Evolutionary conservation across 2,888 invertebrate species (phyloP).

Genomic region (Lasioglossum morio): DNA sequence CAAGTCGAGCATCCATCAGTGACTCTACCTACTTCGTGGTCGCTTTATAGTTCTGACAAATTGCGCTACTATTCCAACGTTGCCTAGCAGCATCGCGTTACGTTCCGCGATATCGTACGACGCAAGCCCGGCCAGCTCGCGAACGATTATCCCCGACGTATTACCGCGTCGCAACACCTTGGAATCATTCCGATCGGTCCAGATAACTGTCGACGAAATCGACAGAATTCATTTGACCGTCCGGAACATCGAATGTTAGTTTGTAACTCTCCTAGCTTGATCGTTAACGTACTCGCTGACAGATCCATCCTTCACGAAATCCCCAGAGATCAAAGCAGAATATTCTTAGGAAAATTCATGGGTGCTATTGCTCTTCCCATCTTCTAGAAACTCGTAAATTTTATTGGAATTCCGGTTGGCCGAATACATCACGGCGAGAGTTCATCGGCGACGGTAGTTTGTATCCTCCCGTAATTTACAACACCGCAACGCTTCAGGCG

Average conservation of each 20-base stretch:
- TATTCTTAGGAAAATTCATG: background rate
- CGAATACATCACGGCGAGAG: background rate
- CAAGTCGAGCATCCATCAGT: constrained; percentile 63
- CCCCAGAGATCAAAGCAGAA: background rate
- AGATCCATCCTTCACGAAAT: background rate
- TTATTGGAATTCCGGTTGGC: background rate
- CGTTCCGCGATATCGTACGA: constrained; percentile 31
- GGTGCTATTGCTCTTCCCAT: background rate
- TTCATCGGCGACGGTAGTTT: background rate
- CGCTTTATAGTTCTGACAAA: constrained; percentile 71
- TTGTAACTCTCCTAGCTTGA: background rate
- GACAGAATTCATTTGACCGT: constrained; percentile 37
- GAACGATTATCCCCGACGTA: constrained; percentile 63
- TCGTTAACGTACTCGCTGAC: background rate
- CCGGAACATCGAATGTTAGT: background rate
- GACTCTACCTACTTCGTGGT: constrained; percentile 62
- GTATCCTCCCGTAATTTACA: background rate
- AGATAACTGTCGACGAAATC: constrained; percentile 18
- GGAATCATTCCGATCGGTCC: constrained; percentile 42
- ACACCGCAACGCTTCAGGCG: background rate
- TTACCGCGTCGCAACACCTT: constrained; percentile 62
- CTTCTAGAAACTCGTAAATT: background rate
- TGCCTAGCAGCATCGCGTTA: constrained; percentile 13
- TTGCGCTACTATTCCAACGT: constrained; percentile 53
- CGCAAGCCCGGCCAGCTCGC: constrained; percentile 22